A percentile compares a stretch with the other conserved stretches of the same genome.
phyloP scores from a whole-genome alignment of 2,888 invertebrate genomes.

The Tetheella fluctuosa region DNA sequence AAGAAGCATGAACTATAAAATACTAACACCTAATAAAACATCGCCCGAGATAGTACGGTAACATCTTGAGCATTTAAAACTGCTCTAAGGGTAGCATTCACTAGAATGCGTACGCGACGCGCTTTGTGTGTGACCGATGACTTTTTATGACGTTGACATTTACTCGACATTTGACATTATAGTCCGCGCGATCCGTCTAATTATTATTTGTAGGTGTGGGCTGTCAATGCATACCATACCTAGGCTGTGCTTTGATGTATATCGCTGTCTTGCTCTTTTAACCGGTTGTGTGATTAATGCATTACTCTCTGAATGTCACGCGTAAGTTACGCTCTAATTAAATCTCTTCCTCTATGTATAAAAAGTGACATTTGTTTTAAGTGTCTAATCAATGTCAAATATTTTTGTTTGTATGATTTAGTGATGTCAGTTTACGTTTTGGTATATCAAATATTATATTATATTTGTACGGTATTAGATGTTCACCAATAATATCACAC shows the following conservation, averaged over 20 bases:
- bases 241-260: constrained; percentile 27
- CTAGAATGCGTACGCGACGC: constrained; percentile 15
- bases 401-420: neutral
- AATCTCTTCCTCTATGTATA: constrained; percentile 58
- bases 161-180: constrained; percentile 80
- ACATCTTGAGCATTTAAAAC: no score
- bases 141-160: constrained; percentile 69
- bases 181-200: constrained; percentile 65
- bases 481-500: no score
- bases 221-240: constrained; percentile 62
- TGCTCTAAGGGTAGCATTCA: no score
- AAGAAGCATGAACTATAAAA: no score
- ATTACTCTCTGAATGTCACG: constrained; percentile 64
- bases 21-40: no score
- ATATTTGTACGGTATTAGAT: neutral
- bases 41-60: neutral
- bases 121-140: constrained; percentile 36
- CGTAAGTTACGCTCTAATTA: constrained; percentile 63
- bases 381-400: constrained; percentile 2
- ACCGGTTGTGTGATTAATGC: constrained; percentile 70
- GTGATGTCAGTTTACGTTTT: neutral
- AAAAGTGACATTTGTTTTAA: constrained; percentile 28
- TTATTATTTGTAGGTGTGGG: constrained; percentile 77
- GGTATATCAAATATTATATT: neutral
- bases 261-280: constrained; percentile 26